phyloP scores from a whole-genome alignment of 2,888 invertebrate genomes.

The Apocheima hispidaria region DNA sequence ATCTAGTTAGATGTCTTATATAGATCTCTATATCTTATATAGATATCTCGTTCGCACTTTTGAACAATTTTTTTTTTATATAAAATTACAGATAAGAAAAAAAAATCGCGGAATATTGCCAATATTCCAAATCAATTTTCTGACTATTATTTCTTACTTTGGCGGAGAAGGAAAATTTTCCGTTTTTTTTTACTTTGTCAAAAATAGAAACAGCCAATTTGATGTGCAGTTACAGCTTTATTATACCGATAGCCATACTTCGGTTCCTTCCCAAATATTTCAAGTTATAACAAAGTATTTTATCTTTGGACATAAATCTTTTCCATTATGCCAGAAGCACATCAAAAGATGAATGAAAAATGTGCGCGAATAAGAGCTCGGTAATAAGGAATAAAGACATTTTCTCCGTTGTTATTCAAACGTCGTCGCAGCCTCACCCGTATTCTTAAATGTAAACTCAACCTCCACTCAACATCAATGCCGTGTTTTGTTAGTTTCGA shows the following conservation, averaged over 20 bases:
- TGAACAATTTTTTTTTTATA: too few species aligned
- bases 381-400: slow-evolving; percentile 35
- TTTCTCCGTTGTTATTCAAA: slow-evolving; percentile 36
- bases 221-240: neutral
- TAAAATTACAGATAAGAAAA: too few species aligned
- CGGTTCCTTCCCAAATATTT: slow-evolving; percentile 12
- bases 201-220: too few species aligned
- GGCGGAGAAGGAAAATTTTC: too few species aligned
- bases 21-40: too few species aligned
- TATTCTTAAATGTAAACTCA: neutral
- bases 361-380: slow-evolving; percentile 21
- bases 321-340: slow-evolving; percentile 24
- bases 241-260: slow-evolving; percentile 1
- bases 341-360: slow-evolving; percentile 31
- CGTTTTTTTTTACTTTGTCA: too few species aligned
- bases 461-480: neutral
- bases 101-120: too few species aligned
- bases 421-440: slow-evolving; percentile 5
- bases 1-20: too few species aligned
- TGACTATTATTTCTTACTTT: too few species aligned
- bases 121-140: too few species aligned
- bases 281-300: slow-evolving; percentile 29
- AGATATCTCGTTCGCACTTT: too few species aligned
- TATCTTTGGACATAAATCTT: slow-evolving; percentile 32
- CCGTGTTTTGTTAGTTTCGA: neutral